These are phyloP conservation scores for Saguinus midas DNA, from an alignment of 2,113 vertebrate genomes.

Conservation along the genomic window DNA sequence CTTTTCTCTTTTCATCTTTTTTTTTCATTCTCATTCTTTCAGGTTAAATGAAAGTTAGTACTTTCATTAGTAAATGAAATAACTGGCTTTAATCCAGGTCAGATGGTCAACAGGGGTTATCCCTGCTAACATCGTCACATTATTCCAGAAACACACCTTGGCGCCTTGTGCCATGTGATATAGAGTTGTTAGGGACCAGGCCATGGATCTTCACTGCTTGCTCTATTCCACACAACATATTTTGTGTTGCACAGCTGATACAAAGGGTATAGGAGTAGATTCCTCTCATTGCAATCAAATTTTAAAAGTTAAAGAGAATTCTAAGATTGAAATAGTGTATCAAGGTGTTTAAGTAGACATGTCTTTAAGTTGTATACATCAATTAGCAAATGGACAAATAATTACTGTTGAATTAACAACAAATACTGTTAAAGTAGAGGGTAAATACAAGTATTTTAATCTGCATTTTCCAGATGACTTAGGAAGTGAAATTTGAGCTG, in stretches of 20 bases:
- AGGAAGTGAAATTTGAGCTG: neutral
- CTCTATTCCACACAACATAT: too few species aligned
- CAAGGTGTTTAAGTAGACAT: neutral
- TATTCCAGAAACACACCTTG: neutral
- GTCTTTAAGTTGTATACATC: neutral
- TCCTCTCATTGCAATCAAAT: neutral
- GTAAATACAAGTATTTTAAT: neutral
- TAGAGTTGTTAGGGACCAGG: neutral
- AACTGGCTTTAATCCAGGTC: neutral
- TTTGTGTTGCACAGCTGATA: neutral
- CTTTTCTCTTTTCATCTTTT: neutral
- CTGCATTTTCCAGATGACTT: neutral
- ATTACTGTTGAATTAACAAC: neutral
- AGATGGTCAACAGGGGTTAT: neutral
- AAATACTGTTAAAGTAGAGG: neutral
- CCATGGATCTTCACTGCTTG: neutral
- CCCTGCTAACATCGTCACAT: neutral
- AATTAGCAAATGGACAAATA: neutral
- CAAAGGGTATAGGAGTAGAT: neutral
- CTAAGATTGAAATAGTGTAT: neutral
- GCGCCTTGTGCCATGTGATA: neutral
- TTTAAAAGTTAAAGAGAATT: neutral
- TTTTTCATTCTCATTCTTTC: neutral
- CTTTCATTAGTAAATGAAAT: neutral
- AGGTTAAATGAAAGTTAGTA: neutral